Evolutionary conservation across 2,113 vertebrate species (phyloP), one percentile per base, ranked within the genome.

Genomic region (Glaucomys volans): DNA sequence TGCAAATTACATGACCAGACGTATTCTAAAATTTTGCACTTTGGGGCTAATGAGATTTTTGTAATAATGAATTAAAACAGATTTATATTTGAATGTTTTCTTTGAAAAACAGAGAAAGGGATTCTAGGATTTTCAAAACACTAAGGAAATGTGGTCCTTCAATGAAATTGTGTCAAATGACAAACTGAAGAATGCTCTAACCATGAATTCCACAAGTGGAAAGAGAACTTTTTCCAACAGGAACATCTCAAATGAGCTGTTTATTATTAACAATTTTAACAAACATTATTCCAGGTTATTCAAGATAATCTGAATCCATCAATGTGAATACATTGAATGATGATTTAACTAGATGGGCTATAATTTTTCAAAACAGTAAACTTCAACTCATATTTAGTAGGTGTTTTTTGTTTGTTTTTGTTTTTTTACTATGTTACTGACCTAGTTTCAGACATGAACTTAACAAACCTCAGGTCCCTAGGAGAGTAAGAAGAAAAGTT

Each of bases 381-480:
- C 32, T 96, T 85, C 95, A 59, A 30, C 85, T 94, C 81, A 40
- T 76, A 85, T 92, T 88, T 83, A 86, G 69, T 75, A 95, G 87
- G 66, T 64, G 84, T 82, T 86, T 66, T 12, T 64, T 28, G 54
- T 64, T 44, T 40, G 35, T 64, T 72, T 17, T 52, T 74, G 59
- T 86, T 67, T 87, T 82, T 82, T 47, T 4, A 54, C 74, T 92
- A 76, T 90, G 87, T 90, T 84, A 47, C 82, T 97, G 90, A 96
- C 96, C 97, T 97, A 97, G 50, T 97, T 98, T 97, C 59, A 84
- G 59, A 91, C 4, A 85, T 81, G 50, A 71, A 90, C 82, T 97
- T 85, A 82, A 62, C 40, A 91, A 97, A 92, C 91, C 42, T 57
- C 79, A 94, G 14, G 24, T 77, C 32, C 12, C 90, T 84, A 90